Evolutionary conservation across 2,797 vertebrate genomes (phyloP).

Genomic region (Chiroxiphia lanceolata): DNA sequence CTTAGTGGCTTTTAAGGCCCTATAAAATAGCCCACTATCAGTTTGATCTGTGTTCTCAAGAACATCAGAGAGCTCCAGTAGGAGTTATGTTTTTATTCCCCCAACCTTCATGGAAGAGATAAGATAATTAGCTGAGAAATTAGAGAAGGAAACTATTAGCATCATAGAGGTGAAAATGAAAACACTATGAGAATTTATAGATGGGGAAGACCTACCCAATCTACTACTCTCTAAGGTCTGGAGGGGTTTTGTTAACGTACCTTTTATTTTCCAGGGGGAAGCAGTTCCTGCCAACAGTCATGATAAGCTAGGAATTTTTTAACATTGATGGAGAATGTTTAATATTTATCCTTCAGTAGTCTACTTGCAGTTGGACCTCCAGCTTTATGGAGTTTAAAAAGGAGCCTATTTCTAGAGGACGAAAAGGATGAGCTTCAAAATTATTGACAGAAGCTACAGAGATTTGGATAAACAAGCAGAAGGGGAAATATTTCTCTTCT

Average conservation of each 20-base stretch:
- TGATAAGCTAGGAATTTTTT: not conserved
- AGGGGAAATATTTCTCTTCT: not conserved
- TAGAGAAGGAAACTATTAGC: slow-evolving; percentile 76
- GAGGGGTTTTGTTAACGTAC: not conserved
- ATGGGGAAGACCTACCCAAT: slow-evolving; percentile 8
- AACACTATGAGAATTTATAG: not conserved
- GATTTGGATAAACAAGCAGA: not conserved
- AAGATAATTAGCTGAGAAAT: slow-evolving; percentile 88
- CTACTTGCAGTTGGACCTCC: not conserved
- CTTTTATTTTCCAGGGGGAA: not conserved
- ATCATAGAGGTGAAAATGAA: slow-evolving; percentile 54
- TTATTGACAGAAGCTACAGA: not conserved
- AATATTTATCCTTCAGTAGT: not conserved
- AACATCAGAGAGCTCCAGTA: slow-evolving; percentile 75
- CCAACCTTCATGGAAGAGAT: slow-evolving; percentile 78
- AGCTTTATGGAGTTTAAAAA: not conserved
- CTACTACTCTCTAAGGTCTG: not conserved
- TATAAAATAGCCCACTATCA: slow-evolving; percentile 85
- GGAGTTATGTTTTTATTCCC: slow-evolving; percentile 85
- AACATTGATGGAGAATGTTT: not conserved
- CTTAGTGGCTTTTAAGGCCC: slow-evolving; percentile 86
- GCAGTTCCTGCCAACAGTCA: not conserved
- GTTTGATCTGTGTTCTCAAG: slow-evolving; percentile 86
- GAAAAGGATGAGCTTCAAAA: not conserved
- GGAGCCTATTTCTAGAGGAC: not conserved